Conservation (phyloP, 2,797 vertebrate species). For the Sebastes melanostomus region DNA sequence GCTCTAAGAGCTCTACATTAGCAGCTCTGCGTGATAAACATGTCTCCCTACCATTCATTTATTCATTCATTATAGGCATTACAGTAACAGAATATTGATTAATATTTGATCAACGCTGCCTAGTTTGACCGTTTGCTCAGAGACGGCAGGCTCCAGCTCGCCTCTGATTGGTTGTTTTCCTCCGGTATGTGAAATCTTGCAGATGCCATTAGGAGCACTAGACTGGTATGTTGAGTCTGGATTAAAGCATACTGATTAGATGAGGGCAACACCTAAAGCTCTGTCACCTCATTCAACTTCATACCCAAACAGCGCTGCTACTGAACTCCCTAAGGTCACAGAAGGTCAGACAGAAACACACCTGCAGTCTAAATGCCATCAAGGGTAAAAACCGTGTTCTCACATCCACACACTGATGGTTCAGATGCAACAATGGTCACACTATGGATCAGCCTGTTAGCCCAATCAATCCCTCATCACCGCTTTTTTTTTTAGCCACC, state of each 20-base stretch:
- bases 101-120: too few relatives aligned
- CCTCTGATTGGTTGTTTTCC: too few relatives aligned
- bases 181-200: too few relatives aligned
- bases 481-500: conserved; percentile 15
- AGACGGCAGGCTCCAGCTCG: too few relatives aligned
- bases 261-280: not conserved
- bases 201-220: too few relatives aligned
- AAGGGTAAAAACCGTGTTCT: not conserved
- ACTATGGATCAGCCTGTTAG: conserved; percentile 13
- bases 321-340: not conserved
- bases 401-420: not conserved
- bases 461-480: conserved; percentile 39
- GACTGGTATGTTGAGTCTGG: not conserved
- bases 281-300: not conserved
- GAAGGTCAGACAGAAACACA: conserved; percentile 1
- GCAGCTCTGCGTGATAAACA: not conserved
- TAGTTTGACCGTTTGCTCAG: too few relatives aligned
- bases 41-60: not conserved
- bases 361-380: not conserved
- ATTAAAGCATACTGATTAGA: not conserved
- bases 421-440: conserved; percentile 14
- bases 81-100: too few relatives aligned
- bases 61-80: not conserved
- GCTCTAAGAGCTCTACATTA: not conserved
- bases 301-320: not conserved